Evolutionary conservation across 2,888 invertebrate genomes (phyloP), one percentile per base, ranked within the genome.

Genomic region (Notocelia uddmanniana): DNA sequence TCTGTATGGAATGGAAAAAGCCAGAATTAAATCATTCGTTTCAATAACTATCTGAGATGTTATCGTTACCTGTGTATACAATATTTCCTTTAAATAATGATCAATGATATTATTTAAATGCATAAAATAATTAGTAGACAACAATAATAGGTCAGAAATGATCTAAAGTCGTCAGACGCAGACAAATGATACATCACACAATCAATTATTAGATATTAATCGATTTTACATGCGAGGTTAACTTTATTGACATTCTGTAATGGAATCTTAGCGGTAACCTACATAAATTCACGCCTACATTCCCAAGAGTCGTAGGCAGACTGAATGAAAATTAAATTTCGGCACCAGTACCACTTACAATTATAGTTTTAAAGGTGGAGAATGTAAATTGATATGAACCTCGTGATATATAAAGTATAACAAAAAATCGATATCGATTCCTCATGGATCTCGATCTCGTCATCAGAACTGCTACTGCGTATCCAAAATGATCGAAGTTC

Each of bases 81-180:
- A 15, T 41, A 15, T 41, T 41, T 3, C 41, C 41, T 15, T 11
- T 15, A 41, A 3, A 45, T 45, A 45, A 45, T 45, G n/a, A 45
- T 50, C 19, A 19, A 11, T 50, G 19, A 19, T 11, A 19, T 50
- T 11, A 50, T 50, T 19, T 50, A 18, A 9, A 50, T 19, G 50
- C 50, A 3, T 19, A 50, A 18, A 5, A 11, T 50, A 10, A 50
- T 50, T 19, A 50, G 9, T 19, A 50, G 50, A 50, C 19, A 18
- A 57, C 18, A 57, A 57, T 11, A 34, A 19, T 57, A 31, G 57
- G 31, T 34, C 57, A 26, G 57, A 31, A 34, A 57, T 18, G 10
- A 57, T 57, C 18, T 18, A 34, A 31, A 8, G 18, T 34, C 57
- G 31, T 34, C 57, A 55, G 57, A 34, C 31, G 26, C 18, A 57